Evolutionary conservation across 37 sponge, comb jelly and placozoan species (phyloP), one percentile per base, ranked within the genome.

Genomic region (Chondrosia reniformis): DNA sequence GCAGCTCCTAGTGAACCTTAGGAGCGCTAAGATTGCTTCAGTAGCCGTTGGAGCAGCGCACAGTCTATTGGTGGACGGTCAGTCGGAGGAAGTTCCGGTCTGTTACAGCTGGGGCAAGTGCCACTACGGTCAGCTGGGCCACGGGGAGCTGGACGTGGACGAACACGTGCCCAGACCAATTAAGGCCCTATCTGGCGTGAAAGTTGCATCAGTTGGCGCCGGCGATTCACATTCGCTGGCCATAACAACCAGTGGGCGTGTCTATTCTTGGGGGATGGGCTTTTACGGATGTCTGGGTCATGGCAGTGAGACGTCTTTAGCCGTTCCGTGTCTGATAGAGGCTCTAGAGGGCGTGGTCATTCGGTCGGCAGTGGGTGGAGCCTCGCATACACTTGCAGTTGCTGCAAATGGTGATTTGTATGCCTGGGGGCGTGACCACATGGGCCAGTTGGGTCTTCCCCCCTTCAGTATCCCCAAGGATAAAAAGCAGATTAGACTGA

Each of bases 241-340:
- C 1, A 25, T 89, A 13, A 83, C 87, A 34, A 62, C 74, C 34
- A 55, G 25, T 28, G 90, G 88, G 5, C 83, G 76, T 71, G 57
- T 87, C 9, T 94, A 89, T 30, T 87, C 85, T 8, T 94, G 94
- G 94, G 94, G 94, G 25, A 87, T 84, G 75, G 88, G 88, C 43
- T 66, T 78, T 4, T 79, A 94, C 33, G 78, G 76, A 0, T 78
- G 81, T 33, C 80, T 89, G 24, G 90, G 90, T 8, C 89, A 88
- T 34, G 83, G 79, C 22, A 78, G 77, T 33, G 90, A 89, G 63
- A 24, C 55, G 34, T 63, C 82, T 21, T 58, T 84, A 22, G 19
- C 85, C 38, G 57, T 62, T 27, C 87, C 94, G 9, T 63, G 75
- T 27, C 75, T 88, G 54, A 67, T 89, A 36, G 90, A 89, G 67